Percentiles rank a stretch among this genome's conserved stretches.
phyloP scores from a whole-genome alignment of 1,140 invertebrate species.

The Coenobita brevimanus region DNA sequence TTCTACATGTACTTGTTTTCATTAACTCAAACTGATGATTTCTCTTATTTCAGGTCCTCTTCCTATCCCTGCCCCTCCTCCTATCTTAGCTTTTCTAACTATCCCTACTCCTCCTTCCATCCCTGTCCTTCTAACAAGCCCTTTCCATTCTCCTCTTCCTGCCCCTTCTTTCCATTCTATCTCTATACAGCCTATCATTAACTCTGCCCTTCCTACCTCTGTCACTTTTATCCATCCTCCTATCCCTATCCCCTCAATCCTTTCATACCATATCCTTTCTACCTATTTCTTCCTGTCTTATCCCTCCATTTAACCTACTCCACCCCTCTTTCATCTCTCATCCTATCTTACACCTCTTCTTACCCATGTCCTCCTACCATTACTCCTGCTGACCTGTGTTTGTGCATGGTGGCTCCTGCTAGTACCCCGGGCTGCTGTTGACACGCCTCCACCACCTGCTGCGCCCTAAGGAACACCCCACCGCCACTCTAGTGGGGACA shows the following conservation, averaged over 20 bases:
- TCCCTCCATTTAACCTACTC: not conserved
- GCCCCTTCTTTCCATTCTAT: not conserved
- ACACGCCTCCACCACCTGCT: constrained; percentile 57
- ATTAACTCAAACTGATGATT: too few species aligned
- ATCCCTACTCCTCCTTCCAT: not conserved
- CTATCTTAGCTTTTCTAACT: too few species aligned
- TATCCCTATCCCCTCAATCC: too few species aligned
- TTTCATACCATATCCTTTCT: too few species aligned
- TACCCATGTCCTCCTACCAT: not conserved
- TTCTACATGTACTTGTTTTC: too few species aligned
- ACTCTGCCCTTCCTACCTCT: not conserved
- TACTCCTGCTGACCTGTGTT: constrained; percentile 29
- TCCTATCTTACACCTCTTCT: not conserved
- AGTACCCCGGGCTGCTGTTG: constrained; percentile 54
- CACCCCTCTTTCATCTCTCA: not conserved
- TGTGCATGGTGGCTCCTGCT: constrained; percentile 51
- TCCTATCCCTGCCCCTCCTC: too few species aligned
- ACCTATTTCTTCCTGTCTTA: not conserved
- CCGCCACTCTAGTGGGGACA: constrained; percentile 39
- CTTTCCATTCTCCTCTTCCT: not conserved
- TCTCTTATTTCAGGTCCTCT: too few species aligned
- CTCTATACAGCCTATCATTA: not conserved
- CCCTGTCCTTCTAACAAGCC: not conserved
- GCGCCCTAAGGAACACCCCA: constrained; percentile 53
- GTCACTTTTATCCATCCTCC: not conserved